Evolutionary conservation across 1,140 invertebrate species (phyloP).

Genomic region (Pseudomyrmex pallidus): DNA sequence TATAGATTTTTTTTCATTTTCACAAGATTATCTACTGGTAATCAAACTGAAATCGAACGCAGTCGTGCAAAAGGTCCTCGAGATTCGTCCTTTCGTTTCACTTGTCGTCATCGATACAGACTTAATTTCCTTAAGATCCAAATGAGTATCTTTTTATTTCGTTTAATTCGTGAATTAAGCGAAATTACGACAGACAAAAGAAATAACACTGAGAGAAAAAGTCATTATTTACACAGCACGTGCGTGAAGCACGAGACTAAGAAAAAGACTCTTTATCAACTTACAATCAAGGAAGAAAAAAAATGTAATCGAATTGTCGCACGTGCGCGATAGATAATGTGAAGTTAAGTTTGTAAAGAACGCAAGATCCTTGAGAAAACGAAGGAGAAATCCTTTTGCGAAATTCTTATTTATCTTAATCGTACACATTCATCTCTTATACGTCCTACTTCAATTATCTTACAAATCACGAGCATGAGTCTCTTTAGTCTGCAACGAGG

Average conservation of each 20-base stretch:
- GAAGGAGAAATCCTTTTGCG: constrained; percentile 1
- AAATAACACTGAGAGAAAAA: background rate
- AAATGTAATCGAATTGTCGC: background rate
- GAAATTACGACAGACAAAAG: background rate
- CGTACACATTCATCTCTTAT: constrained; percentile 58
- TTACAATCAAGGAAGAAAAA: background rate
- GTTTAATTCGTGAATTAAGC: background rate
- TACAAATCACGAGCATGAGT: constrained; percentile 61
- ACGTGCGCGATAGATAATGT: no score
- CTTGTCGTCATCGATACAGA: background rate
- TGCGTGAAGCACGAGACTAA: no score
- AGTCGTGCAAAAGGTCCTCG: constrained; percentile 1
- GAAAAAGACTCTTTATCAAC: no score
- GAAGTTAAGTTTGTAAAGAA: no score
- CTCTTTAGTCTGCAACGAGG: constrained; percentile 39
- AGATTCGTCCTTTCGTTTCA: background rate
- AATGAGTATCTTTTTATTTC: background rate
- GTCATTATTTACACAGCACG: background rate
- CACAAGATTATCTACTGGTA: constrained; percentile 39
- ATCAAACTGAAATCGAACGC: background rate
- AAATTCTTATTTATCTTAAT: constrained; percentile 40
- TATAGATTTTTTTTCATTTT: constrained; percentile 60
- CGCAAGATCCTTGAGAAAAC: background rate
- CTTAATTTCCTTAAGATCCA: background rate
- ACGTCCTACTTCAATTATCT: constrained; percentile 59